Evolutionary conservation across 2,888 invertebrate genomes (phyloP).

Genomic region (Salticus scenicus): DNA sequence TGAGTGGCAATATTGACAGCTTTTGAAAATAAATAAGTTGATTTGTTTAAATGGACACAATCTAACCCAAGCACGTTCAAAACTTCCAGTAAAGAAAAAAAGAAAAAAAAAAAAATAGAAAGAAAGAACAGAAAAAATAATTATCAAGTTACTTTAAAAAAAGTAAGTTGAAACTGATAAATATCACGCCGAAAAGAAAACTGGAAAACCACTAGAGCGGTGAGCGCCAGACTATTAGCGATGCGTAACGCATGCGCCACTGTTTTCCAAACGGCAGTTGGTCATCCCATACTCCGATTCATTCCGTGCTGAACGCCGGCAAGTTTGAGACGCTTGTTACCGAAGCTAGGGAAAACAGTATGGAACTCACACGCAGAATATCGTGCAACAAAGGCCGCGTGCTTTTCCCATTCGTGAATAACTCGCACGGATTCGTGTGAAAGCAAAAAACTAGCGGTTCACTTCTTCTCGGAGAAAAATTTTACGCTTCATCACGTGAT

Average conservation of each 20-base stretch:
- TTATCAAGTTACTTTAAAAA: not conserved
- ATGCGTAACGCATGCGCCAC: slow-evolving; percentile 49
- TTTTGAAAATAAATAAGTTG: too few species aligned
- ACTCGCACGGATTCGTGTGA: not conserved
- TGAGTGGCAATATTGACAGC: too few species aligned
- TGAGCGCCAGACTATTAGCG: not conserved
- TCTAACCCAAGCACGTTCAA: too few species aligned
- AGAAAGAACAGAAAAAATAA: too few species aligned
- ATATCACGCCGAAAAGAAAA: slow-evolving; percentile 12
- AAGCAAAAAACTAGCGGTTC: not conserved
- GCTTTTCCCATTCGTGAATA: not conserved
- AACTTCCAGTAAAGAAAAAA: too few species aligned
- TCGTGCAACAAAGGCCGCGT: not conserved
- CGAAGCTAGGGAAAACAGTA: not conserved
- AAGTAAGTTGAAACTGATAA: not conserved
- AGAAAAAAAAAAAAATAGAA: too few species aligned
- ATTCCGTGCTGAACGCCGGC: slow-evolving; percentile 57
- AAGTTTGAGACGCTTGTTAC: slow-evolving; percentile 38
- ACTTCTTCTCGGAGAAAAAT: slow-evolving; percentile 26
- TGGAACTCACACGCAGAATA: not conserved
- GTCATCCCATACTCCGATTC: slow-evolving; percentile 53
- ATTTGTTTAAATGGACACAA: too few species aligned
- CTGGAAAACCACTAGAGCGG: slow-evolving; percentile 25
- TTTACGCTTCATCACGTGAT: slow-evolving; percentile 20
- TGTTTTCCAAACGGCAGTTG: slow-evolving; percentile 37